Percentiles rank a stretch among this genome's conserved stretches.
Evolutionary conservation across 1,140 invertebrate genomes (phyloP).

Genomic region (Cydia pomonella): DNA sequence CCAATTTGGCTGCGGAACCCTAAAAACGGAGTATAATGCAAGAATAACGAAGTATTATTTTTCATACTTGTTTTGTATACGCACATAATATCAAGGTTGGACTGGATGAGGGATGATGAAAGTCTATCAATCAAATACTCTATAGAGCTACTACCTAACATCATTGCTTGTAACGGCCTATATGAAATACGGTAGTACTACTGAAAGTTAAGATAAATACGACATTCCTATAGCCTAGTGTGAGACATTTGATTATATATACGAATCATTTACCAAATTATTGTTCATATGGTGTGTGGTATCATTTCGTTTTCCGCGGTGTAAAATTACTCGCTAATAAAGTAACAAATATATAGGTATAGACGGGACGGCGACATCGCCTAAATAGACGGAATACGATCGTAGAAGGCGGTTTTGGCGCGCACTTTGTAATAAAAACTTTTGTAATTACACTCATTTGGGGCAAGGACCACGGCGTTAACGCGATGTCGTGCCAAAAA

Average conservation of each 20-base stretch:
- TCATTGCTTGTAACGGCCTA: neutral
- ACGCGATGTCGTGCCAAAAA: conserved; percentile 76
- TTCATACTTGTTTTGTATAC: neutral
- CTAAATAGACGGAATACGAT: conserved; percentile 55
- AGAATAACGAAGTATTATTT: neutral
- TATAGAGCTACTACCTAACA: neutral
- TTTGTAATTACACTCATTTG: conserved; percentile 78
- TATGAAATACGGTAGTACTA: neutral
- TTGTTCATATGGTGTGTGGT: too few relatives aligned
- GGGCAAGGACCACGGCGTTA: conserved; percentile 67
- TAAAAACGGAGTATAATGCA: neutral
- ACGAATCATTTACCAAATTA: too few relatives aligned
- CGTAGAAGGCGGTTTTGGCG: conserved; percentile 69
- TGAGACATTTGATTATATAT: too few relatives aligned
- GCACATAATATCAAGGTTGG: neutral
- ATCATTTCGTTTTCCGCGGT: neutral
- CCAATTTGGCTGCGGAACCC: too few relatives aligned
- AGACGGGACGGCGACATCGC: conserved; percentile 43
- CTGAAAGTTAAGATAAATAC: too few relatives aligned
- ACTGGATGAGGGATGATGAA: conserved; percentile 14
- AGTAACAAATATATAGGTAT: conserved; percentile 56
- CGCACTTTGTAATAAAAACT: conserved; percentile 77
- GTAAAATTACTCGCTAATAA: conserved; percentile 40
- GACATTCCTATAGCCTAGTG: too few relatives aligned
- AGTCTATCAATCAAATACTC: conserved; percentile 2